These are phyloP conservation scores for Metalampra italica DNA, from an alignment of 2,888 invertebrate genomes.

Conservation along the genomic window DNA sequence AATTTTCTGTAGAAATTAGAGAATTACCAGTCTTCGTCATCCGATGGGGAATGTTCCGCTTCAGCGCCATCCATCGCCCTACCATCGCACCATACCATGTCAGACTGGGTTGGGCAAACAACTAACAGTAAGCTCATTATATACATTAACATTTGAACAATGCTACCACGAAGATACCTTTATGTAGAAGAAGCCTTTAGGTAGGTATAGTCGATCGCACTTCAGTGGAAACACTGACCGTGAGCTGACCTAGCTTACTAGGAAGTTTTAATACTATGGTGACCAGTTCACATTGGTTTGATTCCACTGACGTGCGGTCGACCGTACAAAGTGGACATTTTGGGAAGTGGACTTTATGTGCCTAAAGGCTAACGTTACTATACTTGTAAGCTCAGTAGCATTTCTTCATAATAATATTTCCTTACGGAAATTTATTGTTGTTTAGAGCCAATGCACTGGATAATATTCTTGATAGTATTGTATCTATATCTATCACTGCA, in stretches of 20 bases:
- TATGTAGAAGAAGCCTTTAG: background rate
- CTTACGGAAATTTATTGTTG: too few species aligned
- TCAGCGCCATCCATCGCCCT: conserved; percentile 79
- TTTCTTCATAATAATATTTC: too few species aligned
- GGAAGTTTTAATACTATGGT: too few species aligned
- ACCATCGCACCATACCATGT: conserved; percentile 78
- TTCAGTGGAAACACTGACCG: too few species aligned
- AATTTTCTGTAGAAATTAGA: conserved; percentile 62
- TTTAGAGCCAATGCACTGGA: background rate
- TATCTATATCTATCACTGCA: background rate
- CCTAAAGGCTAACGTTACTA: too few species aligned
- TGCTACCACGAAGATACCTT: background rate
- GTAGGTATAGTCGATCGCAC: too few species aligned
- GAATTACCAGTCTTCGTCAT: conserved; percentile 75
- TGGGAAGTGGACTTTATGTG: too few species aligned
- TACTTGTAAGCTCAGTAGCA: too few species aligned
- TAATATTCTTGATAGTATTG: background rate
- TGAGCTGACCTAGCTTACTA: too few species aligned
- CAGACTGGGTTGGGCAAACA: conserved; percentile 93
- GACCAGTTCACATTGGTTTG: too few species aligned
- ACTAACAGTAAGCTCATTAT: conserved; percentile 84
- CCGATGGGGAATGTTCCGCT: conserved; percentile 82
- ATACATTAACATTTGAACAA: conserved; percentile 11
- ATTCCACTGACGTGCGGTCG: too few species aligned
- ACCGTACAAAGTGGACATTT: too few species aligned